Conservation (phyloP, 2,888 invertebrate species). For the Melieria omissa region DNA sequence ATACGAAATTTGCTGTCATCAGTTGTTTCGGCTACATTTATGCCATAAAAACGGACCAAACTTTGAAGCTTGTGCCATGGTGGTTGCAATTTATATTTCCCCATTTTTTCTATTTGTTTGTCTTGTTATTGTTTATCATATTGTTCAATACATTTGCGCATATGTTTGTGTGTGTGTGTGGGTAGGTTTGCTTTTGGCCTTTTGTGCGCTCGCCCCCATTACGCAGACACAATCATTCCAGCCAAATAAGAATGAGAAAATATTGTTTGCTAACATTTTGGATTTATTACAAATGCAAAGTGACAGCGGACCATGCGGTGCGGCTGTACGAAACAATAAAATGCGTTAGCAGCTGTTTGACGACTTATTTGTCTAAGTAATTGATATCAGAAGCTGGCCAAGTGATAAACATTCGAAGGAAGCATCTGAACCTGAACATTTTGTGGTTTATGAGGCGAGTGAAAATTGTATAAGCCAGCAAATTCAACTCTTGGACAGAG, state of each 20-base stretch:
- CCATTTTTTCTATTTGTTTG: too few relatives aligned
- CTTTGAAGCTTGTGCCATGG: too few relatives aligned
- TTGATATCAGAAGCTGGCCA: conserved; percentile 22
- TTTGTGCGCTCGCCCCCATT: background rate
- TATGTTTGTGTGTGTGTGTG: background rate
- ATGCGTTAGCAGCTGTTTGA: conserved; percentile 27
- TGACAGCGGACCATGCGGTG: background rate
- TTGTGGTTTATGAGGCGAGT: background rate
- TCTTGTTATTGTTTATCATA: too few relatives aligned
- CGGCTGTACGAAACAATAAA: background rate
- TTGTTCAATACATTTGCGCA: background rate
- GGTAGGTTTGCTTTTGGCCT: background rate
- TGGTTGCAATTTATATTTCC: too few relatives aligned
- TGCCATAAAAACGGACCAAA: too few relatives aligned
- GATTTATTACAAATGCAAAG: conserved; percentile 22
- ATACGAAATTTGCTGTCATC: too few relatives aligned
- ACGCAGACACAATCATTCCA: background rate
- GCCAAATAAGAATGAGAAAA: conserved; percentile 2
- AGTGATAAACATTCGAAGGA: background rate
- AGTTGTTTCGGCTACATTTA: too few relatives aligned
- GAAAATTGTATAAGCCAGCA: background rate
- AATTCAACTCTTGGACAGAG: too few relatives aligned
- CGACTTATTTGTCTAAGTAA: conserved; percentile 25
- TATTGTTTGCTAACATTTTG: conserved; percentile 31
- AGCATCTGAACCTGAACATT: background rate